These are phyloP conservation scores for Drosophila cognata DNA, from an alignment of 2,888 invertebrate species.

Conservation along the genomic window DNA sequence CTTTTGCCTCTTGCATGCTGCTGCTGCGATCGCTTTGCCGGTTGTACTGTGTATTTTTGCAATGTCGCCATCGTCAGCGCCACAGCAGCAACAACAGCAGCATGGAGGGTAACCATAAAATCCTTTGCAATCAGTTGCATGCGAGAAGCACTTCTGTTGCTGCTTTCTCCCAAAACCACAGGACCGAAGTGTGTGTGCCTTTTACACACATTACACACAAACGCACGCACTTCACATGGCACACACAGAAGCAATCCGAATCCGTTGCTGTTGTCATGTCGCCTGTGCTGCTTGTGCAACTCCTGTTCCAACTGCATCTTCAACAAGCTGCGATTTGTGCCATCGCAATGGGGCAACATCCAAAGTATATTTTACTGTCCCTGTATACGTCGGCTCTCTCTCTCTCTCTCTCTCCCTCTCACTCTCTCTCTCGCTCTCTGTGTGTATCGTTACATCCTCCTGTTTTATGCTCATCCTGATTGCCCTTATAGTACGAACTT, in stretches of 20 bases:
- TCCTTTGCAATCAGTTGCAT: constrained; percentile 79
- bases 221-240: constrained; percentile 20
- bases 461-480: constrained; percentile 44
- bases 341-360: constrained; percentile 46
- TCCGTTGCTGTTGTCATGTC: constrained; percentile 45
- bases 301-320: constrained; percentile 38
- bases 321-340: constrained; percentile 40
- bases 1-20: constrained; percentile 20
- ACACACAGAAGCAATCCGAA: constrained; percentile 39
- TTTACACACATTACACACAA: constrained; percentile 23
- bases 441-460: constrained; percentile 21
- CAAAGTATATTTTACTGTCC: constrained; percentile 58
- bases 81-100: constrained; percentile 32
- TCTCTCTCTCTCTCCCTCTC: constrained; percentile 2
- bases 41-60: constrained; percentile 63
- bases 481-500: constrained; percentile 9
- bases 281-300: constrained; percentile 20
- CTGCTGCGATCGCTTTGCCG: constrained; percentile 40
- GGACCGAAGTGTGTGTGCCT: constrained; percentile 20
- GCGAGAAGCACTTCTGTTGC: constrained; percentile 60
- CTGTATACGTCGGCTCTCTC: constrained; percentile 18
- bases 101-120: constrained; percentile 64
- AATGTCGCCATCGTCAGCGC: constrained; percentile 52
- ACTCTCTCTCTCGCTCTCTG: not conserved
- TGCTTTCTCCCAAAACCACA: constrained; percentile 35